Percentiles rank a stretch among this genome's conserved stretches.
phyloP scores from a whole-genome alignment of 2,888 invertebrate species.

The Octonoba sinensis region DNA sequence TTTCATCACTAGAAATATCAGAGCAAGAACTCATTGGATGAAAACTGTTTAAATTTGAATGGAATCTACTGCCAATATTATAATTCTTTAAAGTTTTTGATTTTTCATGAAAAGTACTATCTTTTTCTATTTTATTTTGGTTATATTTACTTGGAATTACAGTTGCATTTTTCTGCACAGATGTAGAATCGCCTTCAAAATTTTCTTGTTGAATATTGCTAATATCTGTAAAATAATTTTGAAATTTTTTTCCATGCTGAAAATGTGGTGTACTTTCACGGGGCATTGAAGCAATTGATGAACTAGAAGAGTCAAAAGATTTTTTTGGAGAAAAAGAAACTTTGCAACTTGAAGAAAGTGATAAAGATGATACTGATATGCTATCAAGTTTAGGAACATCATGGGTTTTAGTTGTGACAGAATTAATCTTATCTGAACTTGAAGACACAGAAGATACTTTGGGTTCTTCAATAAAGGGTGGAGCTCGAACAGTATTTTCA shows the following conservation, averaged over 20 bases:
- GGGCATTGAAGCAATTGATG: background rate
- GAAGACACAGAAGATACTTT: too few relatives aligned
- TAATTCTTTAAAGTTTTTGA: too few relatives aligned
- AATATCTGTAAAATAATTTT: background rate
- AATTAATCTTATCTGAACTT: too few relatives aligned
- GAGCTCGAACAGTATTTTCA: background rate
- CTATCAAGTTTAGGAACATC: too few relatives aligned
- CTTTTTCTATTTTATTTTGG: too few relatives aligned
- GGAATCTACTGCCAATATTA: too few relatives aligned
- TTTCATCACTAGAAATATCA: slow-evolving; percentile 11
- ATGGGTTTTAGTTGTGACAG: too few relatives aligned
- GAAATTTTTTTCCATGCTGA: background rate
- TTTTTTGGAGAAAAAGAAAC: too few relatives aligned
- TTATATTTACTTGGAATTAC: too few relatives aligned
- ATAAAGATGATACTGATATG: background rate
- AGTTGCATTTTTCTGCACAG: too few relatives aligned
- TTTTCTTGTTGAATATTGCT: background rate
- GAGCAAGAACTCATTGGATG: slow-evolving; percentile 19
- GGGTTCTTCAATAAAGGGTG: background rate
- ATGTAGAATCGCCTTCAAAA: too few relatives aligned
- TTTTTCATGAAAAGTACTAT: too few relatives aligned
- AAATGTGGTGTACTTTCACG: background rate
- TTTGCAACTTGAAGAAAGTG: background rate
- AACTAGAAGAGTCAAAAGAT: background rate
- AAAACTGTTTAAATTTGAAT: slow-evolving; percentile 5